Percentiles rank a stretch among this genome's conserved stretches.
phyloP scores from a whole-genome alignment of 2,888 invertebrate genomes.

The Amphipyra berbera region DNA sequence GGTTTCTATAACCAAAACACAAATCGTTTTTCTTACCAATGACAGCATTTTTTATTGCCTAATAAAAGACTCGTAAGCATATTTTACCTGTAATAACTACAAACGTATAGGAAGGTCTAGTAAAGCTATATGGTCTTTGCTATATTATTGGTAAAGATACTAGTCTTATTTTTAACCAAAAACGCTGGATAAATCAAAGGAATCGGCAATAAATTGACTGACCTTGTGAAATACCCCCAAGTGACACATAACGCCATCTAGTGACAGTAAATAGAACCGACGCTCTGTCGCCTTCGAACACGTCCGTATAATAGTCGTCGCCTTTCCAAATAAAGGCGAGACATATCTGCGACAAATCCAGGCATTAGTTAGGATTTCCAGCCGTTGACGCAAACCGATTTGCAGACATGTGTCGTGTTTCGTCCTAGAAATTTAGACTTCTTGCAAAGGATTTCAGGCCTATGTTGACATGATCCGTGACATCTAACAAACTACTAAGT shows the following conservation, averaged over 20 bases:
- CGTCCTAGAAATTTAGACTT: conserved; percentile 25
- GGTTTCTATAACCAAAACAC: no score
- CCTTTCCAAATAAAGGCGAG: conserved; percentile 34
- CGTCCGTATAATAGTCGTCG: conserved; percentile 28
- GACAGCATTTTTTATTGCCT: no score
- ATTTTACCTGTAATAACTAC: no score
- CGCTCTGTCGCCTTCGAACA: neutral
- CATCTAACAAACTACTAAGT: conserved; percentile 30
- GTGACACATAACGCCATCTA: conserved; percentile 34
- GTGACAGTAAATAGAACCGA: conserved; percentile 14
- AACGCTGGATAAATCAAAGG: no score
- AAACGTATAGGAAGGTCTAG: no score
- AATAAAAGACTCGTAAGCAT: no score
- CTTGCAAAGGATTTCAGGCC: conserved; percentile 32
- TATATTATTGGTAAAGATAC: no score
- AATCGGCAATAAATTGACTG: no score
- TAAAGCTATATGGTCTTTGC: no score
- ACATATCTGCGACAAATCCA: conserved; percentile 54
- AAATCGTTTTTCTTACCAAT: no score
- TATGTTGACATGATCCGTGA: conserved; percentile 20
- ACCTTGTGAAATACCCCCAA: neutral
- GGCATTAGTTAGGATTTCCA: conserved; percentile 59
- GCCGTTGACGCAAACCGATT: conserved; percentile 46
- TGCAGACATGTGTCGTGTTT: conserved; percentile 39
- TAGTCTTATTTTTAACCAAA: no score